Conservation (phyloP, 2,113 vertebrate species). For the Takifugu flavidus region DNA sequence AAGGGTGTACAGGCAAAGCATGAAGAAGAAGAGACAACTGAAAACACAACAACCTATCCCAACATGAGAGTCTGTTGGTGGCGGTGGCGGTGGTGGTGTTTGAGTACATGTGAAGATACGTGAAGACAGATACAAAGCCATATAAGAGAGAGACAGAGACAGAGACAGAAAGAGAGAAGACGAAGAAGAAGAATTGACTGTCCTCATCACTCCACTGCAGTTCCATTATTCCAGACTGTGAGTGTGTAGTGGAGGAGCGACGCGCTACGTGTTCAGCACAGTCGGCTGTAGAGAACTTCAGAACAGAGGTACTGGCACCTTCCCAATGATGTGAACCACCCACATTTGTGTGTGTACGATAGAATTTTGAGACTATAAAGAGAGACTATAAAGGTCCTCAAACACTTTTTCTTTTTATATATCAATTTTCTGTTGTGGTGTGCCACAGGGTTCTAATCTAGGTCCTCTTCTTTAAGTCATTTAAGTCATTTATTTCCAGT, state of each 20-base stretch:
- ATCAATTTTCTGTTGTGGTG: too few species aligned
- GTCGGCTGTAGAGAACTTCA: conserved; percentile 38
- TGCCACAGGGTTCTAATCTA: too few species aligned
- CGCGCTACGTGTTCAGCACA: conserved; percentile 40
- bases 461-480: too few species aligned
- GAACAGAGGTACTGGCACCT: conserved; percentile 32
- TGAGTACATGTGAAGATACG: conserved; percentile 66
- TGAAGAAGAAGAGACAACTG: conserved; percentile 83
- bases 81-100: conserved; percentile 68
- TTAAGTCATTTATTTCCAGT: too few species aligned
- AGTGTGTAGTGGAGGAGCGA: conserved; percentile 44
- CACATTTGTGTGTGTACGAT: conserved; percentile 27
- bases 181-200: conserved; percentile 40
- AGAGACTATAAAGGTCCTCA: conserved; percentile 66
- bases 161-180: conserved; percentile 27
- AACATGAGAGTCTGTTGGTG: conserved; percentile 70
- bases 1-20: conserved; percentile 96
- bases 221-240: conserved; percentile 53
- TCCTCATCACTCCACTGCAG: conserved; percentile 76
- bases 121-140: conserved; percentile 60
- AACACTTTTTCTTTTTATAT: too few species aligned
- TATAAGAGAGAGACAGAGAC: conserved; percentile 39
- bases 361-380: conserved; percentile 10
- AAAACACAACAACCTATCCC: conserved; percentile 78
- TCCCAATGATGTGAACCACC: too few species aligned